Base-by-base conservation (phyloP, 2,888 invertebrate species). In the Amphipyra tragopoginis region DNA sequence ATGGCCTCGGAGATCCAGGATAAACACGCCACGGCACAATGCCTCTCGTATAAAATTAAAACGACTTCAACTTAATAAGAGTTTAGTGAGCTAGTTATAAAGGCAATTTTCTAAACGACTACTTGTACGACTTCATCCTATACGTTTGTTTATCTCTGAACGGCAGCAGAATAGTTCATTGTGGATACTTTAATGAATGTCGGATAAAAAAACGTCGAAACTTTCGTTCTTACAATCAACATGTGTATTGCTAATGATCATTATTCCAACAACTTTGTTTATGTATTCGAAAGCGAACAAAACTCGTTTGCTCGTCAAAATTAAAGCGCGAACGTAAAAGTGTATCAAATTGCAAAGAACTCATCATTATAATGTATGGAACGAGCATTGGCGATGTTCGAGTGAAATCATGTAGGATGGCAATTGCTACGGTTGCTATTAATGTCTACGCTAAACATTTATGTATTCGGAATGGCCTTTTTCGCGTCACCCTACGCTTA, bases 1-100 rank as follows among this genome's bases (percentile, higher is more conserved):
- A 94, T 94, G 90, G 91, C 87, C 85, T 74, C 84, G 65, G 82
- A 88, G 87, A 88, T 87, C 72, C 86, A 77, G 88, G 86, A 89
- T 88, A 87, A 88, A 86, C 86, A 86, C 85, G 84, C 85, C 80
- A 85, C 62, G n/a, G 74, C 79, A 87, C 86, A 87, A 87, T 83
- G 84, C 83, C 70, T 73, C 75, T 73, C 77, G 80, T 89, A 90
- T 87, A 85, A 89, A 90, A 91, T 88, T 90, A 89, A 91, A 91
- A 88, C 80, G 74, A 80, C 69, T 64, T 26, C 49, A 82, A 79
- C 72, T 82, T 82, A 82, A 84, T 86, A 83, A 82, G 75, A 79
- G 80, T 84, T 83, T 80, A 75, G 75, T 72, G 66, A 77, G 73
- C 65, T 79, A 72, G 76, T 77, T 84, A 74, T 72, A 65, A 67